Evolutionary conservation across 2,113 vertebrate species (phyloP).

Genomic region (Lamprologus callipterus): DNA sequence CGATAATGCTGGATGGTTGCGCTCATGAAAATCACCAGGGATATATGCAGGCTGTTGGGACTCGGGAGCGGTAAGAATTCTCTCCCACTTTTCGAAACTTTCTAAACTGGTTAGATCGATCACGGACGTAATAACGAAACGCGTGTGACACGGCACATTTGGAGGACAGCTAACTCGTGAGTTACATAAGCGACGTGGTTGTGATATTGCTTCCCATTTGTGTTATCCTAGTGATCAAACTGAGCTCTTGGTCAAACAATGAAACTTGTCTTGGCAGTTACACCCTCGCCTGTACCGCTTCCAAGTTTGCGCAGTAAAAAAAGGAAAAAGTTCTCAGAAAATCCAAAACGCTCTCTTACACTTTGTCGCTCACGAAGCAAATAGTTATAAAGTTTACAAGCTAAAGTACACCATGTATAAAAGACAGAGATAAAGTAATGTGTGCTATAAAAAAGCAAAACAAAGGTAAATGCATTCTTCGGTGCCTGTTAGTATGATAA

Average conservation of each 20-base stretch:
- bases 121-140: background rate
- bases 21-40: constrained; percentile 73
- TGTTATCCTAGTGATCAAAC: background rate
- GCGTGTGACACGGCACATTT: background rate
- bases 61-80: constrained; percentile 68
- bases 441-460: background rate
- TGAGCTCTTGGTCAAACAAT: constrained; percentile 22
- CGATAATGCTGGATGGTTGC: constrained; percentile 74
- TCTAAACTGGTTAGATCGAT: background rate
- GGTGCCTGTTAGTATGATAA: background rate
- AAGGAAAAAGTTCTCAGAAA: background rate
- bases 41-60: constrained; percentile 69
- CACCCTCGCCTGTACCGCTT: constrained; percentile 39
- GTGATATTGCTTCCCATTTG: background rate
- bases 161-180: background rate
- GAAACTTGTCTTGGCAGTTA: constrained; percentile 32
- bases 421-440: background rate
- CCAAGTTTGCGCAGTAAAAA: background rate
- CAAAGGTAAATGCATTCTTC: background rate
- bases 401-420: background rate
- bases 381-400: no score
- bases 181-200: background rate
- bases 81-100: constrained; percentile 43
- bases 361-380: background rate
- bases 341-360: background rate